Evolutionary conservation across 2,113 vertebrate genomes (phyloP).

Genomic region (Bombycilla garrulus): DNA sequence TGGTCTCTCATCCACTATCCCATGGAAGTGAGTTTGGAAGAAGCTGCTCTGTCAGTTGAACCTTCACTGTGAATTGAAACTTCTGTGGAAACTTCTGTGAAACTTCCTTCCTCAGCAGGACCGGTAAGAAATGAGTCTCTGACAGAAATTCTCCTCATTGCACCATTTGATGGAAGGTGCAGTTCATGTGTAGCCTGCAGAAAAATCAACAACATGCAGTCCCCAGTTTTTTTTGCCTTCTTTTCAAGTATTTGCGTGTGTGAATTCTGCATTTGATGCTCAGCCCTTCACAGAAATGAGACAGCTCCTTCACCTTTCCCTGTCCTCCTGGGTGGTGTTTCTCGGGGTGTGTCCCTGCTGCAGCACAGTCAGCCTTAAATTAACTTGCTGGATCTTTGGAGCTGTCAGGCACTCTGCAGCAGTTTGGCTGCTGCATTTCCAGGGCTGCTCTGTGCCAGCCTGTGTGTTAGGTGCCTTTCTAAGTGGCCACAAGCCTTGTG

Average conservation of each 20-base stretch:
- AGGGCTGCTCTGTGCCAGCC: not conserved
- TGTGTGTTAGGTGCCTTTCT: not conserved
- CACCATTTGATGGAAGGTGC: not conserved
- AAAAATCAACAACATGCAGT: not conserved
- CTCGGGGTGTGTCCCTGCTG: not conserved
- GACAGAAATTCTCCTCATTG: not conserved
- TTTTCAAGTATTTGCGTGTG: not conserved
- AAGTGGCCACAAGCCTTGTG: not conserved
- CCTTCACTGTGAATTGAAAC: not conserved
- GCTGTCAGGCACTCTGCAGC: not conserved
- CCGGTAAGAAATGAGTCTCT: not conserved
- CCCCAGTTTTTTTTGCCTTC: not conserved
- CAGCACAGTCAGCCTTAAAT: not conserved
- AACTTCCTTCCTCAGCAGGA: not conserved
- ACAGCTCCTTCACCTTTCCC: not conserved
- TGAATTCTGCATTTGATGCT: not conserved
- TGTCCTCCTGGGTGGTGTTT: not conserved
- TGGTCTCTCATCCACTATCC: not conserved
- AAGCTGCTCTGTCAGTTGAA: not conserved
- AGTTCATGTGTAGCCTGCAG: not conserved
- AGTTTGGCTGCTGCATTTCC: not conserved
- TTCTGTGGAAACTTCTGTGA: not conserved
- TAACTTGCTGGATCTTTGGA: not conserved
- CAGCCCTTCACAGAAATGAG: not conserved
- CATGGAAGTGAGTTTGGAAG: not conserved